A percentile compares a stretch with the other conserved stretches of the same genome.
Evolutionary conservation across 2,888 invertebrate genomes (phyloP).

Genomic region (Macaria liturata): DNA sequence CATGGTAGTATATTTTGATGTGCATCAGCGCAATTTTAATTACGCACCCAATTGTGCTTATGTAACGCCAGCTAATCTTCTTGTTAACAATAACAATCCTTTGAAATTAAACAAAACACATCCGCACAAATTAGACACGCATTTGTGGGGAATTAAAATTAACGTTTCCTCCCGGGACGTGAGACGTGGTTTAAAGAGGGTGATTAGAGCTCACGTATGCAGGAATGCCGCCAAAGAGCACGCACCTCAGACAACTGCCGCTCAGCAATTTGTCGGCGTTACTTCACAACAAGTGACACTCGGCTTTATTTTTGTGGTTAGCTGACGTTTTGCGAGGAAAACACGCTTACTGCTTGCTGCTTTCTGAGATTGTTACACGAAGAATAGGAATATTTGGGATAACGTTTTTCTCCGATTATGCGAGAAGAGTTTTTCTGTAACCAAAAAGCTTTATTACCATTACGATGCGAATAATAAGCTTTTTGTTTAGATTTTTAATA

Average conservation of each 20-base stretch:
- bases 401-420: no score
- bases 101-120: constrained; percentile 69
- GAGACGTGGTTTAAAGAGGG: constrained; percentile 68
- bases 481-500: no score
- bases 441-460: no score
- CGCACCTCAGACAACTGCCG: constrained; percentile 51
- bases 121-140: constrained; percentile 68
- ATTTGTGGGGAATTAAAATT: constrained; percentile 75
- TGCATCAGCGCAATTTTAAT: constrained; percentile 26
- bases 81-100: constrained; percentile 53
- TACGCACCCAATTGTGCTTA: constrained; percentile 31
- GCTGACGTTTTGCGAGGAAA: background rate
- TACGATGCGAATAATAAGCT: no score
- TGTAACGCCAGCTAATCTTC: constrained; percentile 33
- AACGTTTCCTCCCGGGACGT: constrained; percentile 67
- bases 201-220: constrained; percentile 69
- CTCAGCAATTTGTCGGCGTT: constrained; percentile 41
- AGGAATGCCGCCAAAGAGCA: constrained; percentile 58
- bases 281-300: constrained; percentile 20
- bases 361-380: no score
- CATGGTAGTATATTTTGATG: constrained; percentile 5
- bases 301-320: constrained; percentile 15
- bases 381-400: no score
- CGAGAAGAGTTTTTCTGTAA: no score
- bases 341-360: background rate